Base-by-base conservation (phyloP, 2,888 invertebrate genomes). In the Coronaproctus castanopsis region DNA sequence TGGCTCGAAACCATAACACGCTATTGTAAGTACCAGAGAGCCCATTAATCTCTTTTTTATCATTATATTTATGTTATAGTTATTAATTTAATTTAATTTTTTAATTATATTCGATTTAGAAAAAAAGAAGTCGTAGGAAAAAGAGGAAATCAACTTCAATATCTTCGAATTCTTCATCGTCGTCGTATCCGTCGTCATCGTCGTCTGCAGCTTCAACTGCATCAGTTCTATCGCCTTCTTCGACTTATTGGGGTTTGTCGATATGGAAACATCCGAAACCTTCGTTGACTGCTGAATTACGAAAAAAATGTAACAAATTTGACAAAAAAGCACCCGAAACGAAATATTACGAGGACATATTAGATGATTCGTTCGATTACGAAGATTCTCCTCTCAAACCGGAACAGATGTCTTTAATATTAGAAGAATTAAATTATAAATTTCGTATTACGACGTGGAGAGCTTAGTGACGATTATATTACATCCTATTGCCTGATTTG, bases 391-490 rank as follows among this genome's bases (percentile, higher is more conserved):
- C 78, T 18, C 82, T 85, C 57, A 86, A 85, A 68, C 77, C 83
- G 52, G 75, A 80, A 18, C 80, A 85, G 24, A 86, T 85, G 69
- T 75, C 78, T 3, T 75, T 87, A 19, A 84, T 88, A 63, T 74
- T 88, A 36, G 79, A 81, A 21, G 88, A 88, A 72, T 77, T 88
- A 59, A 88, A 88, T 70, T 76, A 85, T 60, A 87, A 87, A 72
- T 80, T 87, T 76, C 74, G 77, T 22, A 73, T 80, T 1, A 83
- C 84, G 23, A 81, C 80, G 0, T 85, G 85, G 84, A 82, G 36
- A 36, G 36, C 14, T 5, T 36, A 36, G 14, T 8, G 14, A 36
- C 36, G 36, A 14, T n/a, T n/a, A 14, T 36, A 36, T 5, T 36
- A 36, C 14, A 36, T 36, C 8, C 14, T 36, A 36, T 14, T 14